Percentiles rank a stretch among this genome's conserved stretches.
phyloP scores from a whole-genome alignment of 2,113 vertebrate species.

The Okapia johnstoni region DNA sequence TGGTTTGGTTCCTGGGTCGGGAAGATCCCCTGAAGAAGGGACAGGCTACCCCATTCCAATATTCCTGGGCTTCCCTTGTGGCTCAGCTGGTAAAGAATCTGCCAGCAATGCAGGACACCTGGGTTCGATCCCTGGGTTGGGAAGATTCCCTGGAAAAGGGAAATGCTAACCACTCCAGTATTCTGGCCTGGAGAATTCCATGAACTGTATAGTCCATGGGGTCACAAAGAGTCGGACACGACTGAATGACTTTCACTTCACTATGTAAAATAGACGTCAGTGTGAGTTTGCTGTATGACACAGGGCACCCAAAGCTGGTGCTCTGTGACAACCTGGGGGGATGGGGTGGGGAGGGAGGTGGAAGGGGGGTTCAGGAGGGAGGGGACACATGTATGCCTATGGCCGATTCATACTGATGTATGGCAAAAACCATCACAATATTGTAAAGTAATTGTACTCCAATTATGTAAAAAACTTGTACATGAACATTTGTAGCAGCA shows the following conservation, averaged over 20 bases:
- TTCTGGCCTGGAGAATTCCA: neutral
- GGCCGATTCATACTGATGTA: neutral
- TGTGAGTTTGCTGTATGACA: neutral
- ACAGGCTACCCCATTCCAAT: neutral
- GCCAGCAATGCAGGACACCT: rapidly evolving
- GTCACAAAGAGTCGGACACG: neutral
- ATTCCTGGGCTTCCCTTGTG: neutral
- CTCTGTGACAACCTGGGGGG: neutral
- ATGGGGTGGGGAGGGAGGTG: neutral
- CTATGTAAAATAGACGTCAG: neutral
- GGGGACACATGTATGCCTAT: neutral
- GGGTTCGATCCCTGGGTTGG: neutral
- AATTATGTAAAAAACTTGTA: neutral
- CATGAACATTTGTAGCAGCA: neutral
- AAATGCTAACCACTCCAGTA: neutral
- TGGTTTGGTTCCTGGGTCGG: neutral
- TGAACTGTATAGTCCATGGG: neutral
- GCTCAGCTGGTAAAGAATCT: neutral
- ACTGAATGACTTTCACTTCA: neutral
- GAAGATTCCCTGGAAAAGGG: neutral
- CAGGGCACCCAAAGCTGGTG: neutral
- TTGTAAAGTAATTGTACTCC: neutral
- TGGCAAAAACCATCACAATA: neutral
- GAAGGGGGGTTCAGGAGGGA: neutral
- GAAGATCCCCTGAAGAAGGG: neutral